Evolutionary conservation across 1,140 invertebrate species (phyloP), one percentile per base, ranked within the genome.

Genomic region (Lepidotrigona ventralis): DNA sequence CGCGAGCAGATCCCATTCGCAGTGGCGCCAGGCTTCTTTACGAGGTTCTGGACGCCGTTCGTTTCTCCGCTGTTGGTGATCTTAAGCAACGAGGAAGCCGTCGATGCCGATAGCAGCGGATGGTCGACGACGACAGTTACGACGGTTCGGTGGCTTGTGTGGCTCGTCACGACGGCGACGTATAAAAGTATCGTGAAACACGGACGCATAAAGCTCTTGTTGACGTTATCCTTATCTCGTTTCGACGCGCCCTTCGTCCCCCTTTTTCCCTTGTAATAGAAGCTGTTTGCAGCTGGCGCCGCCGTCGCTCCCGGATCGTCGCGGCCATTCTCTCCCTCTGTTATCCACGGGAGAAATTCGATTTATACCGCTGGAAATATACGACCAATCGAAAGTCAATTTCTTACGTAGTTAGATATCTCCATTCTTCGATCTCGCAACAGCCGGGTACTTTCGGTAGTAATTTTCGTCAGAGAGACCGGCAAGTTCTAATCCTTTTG

Each of bases 21-120:
- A 85, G 79, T 81, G 91, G 91, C 91, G 90, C 91, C 91, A 90
- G 90, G 84, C 83, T 91, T 90, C 89, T 93, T 93, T 92, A 93
- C 90, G 92, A 92, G 86, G 84, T 90, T 79, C 88, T 81, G 81
- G 87, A 83, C 78, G 85, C 68, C 75, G 60, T 79, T 77, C 70
- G 23, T 54, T 23, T 60, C 60, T 23, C 76, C 54, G 83, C 58
- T 8, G 82, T 86, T 68, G 68, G 66, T 83, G 74, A 78, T 74
- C 75, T 60, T 63, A 70, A 60, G 64, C 64, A 54, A 75, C 2
- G 39, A 23, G 56, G 73, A 23, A 14, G 26, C 33, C 21, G 26
- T 75, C 58, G 71, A 68, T 58, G 29, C 17, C 71, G 70, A 74
- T 64, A 64, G 15, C n/a, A 11, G 33, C 53, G 66, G 53, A 29